Conservation (phyloP, 2,113 vertebrate genomes). For the Malurus alboscapulatus region DNA sequence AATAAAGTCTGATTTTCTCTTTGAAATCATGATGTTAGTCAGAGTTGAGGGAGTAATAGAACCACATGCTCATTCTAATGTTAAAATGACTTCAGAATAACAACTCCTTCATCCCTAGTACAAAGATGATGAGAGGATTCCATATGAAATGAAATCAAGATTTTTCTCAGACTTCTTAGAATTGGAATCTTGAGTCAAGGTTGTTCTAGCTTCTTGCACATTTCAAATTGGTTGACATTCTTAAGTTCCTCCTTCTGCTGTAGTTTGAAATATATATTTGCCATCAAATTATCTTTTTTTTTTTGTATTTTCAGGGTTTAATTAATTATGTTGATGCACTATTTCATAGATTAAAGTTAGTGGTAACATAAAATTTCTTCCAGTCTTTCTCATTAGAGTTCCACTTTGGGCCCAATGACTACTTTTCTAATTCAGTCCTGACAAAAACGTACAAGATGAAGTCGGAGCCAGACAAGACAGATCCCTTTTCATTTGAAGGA, state of each 20-base stretch:
- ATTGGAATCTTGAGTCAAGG: neutral
- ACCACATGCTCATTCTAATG: neutral
- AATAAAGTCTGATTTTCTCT: neutral
- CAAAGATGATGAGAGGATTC: neutral
- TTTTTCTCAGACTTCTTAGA: neutral
- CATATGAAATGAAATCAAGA: neutral
- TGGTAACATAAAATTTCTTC: neutral
- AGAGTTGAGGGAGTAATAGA: neutral
- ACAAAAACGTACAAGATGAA: constrained; percentile 99
- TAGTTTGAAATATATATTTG: neutral
- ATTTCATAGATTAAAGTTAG: neutral
- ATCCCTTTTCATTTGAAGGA: constrained; percentile 97
- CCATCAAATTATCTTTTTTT: neutral
- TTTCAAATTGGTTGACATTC: neutral
- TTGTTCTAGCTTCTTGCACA: neutral
- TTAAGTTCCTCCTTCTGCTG: neutral
- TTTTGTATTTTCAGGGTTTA: neutral
- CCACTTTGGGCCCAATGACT: constrained; percentile 93
- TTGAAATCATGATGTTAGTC: neutral
- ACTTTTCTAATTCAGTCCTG: constrained; percentile 91
- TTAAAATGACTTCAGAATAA: neutral
- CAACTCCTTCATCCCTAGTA: neutral
- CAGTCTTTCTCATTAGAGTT: constrained; percentile 98
- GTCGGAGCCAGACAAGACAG: constrained; percentile 88
- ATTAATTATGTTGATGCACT: neutral